Conservation (phyloP, 2,888 invertebrate species). For the Autographa pulchrina region DNA sequence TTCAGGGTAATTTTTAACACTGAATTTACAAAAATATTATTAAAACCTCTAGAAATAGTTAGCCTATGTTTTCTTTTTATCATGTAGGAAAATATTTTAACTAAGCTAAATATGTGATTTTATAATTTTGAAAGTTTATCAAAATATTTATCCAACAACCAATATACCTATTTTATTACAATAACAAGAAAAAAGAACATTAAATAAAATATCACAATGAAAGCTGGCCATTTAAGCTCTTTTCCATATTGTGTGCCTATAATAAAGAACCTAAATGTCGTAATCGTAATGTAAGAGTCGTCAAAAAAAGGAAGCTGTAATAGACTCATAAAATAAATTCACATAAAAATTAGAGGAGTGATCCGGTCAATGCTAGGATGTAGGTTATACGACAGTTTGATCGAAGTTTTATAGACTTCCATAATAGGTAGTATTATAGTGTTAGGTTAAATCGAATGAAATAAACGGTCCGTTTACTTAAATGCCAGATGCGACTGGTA, state of each 20-base stretch:
- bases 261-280: background rate
- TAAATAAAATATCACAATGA: background rate
- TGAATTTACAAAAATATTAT: too few species aligned
- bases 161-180: too few species aligned
- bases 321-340: constrained; percentile 6
- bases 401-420: constrained; percentile 35
- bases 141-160: too few species aligned
- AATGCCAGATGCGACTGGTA: constrained; percentile 46
- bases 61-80: too few species aligned
- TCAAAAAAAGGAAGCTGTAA: constrained; percentile 5
- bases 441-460: constrained; percentile 30
- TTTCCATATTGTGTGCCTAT: constrained; percentile 4
- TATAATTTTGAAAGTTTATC: too few species aligned
- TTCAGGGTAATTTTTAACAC: too few species aligned
- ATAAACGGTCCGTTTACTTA: constrained; percentile 31
- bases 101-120: too few species aligned
- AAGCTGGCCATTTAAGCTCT: background rate
- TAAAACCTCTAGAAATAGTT: too few species aligned
- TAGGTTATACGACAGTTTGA: constrained; percentile 36
- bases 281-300: background rate
- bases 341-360: background rate
- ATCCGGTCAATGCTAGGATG: constrained; percentile 19
- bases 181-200: background rate
- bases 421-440: constrained; percentile 24
- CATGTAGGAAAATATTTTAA: too few species aligned